Conservation (phyloP, 2,113 vertebrate species). For the Oreochromis aureus region DNA sequence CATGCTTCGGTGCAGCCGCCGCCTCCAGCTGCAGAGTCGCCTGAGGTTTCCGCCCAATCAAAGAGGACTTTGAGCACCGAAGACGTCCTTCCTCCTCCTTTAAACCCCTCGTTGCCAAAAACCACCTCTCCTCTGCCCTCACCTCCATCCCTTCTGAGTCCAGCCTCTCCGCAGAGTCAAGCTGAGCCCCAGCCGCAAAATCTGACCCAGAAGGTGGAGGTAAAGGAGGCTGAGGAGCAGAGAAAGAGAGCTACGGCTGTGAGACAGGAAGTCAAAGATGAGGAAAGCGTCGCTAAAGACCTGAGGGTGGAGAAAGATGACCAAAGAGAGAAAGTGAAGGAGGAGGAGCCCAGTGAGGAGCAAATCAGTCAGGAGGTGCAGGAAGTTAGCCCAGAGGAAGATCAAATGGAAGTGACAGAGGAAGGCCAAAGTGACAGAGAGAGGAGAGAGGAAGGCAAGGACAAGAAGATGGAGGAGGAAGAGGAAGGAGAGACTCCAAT, state of each 20-base stretch:
- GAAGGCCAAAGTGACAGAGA: not conserved
- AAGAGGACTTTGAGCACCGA: slow-evolving; percentile 24
- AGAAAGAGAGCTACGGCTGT: not conserved
- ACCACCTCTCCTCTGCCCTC: slow-evolving; percentile 33
- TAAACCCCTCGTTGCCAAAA: slow-evolving; percentile 31
- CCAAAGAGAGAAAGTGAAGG: slow-evolving; percentile 33
- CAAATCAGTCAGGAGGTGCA: not conserved
- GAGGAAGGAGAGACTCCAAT: slow-evolving; percentile 12
- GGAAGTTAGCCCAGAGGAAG: not conserved
- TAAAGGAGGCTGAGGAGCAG: not conserved
- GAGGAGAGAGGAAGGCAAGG: not conserved
- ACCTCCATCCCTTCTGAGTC: slow-evolving; percentile 39
- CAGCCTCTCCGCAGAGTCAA: slow-evolving; percentile 34
- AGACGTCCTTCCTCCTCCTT: slow-evolving; percentile 31
- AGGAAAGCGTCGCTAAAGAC: not conserved
- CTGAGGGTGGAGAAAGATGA: slow-evolving; percentile 9
- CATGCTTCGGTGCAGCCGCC: slow-evolving; percentile 7
- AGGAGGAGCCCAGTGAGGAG: not conserved
- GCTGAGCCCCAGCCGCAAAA: not conserved
- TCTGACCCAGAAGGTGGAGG: not conserved
- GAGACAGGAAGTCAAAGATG: not conserved
- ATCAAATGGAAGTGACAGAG: slow-evolving; percentile 40
- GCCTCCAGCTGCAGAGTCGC: not conserved
- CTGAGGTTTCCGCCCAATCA: slow-evolving; percentile 26
- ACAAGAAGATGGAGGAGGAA: slow-evolving; percentile 4